These are phyloP conservation scores for Rallus limicola DNA, from an alignment of 2,113 vertebrate genomes.

Conservation along the genomic window DNA sequence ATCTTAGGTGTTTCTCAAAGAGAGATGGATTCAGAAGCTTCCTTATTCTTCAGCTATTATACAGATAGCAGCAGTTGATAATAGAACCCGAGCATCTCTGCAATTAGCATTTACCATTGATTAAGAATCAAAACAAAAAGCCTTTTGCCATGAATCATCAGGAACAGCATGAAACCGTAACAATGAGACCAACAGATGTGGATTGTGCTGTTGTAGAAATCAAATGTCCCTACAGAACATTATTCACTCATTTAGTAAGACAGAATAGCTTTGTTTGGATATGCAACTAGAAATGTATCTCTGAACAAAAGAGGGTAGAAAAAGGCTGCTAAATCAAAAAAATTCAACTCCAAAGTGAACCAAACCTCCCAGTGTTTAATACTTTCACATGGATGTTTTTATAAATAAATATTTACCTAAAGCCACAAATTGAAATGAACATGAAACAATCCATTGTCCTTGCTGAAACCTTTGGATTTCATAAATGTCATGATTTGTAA, in stretches of 20 bases:
- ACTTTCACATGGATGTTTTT: neutral
- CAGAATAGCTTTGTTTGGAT: neutral
- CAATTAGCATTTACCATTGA: neutral
- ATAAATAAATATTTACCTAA: neutral
- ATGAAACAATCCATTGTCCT: neutral
- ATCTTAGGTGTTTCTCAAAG: neutral
- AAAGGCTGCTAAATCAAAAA: neutral
- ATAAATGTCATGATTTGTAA: neutral
- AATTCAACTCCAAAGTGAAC: neutral
- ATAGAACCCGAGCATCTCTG: neutral
- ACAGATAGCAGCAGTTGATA: neutral
- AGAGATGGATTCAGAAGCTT: neutral
- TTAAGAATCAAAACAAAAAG: neutral
- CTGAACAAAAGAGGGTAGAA: neutral
- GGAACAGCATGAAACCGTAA: neutral
- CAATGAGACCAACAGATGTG: constrained; percentile 23
- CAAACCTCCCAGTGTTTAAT: neutral
- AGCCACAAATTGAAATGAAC: neutral
- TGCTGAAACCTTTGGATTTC: neutral
- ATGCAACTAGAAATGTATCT: neutral
- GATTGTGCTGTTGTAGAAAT: neutral
- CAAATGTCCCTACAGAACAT: neutral
- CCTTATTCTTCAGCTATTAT: neutral
- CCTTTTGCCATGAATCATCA: constrained; percentile 6
- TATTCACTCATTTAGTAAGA: constrained; percentile 31